A percentile compares a stretch with the other conserved stretches of the same genome.
These are phyloP conservation scores for Beroe forskalii DNA, from an alignment of 37 sponge, comb jelly and placozoan genomes.

Conservation along the genomic window DNA sequence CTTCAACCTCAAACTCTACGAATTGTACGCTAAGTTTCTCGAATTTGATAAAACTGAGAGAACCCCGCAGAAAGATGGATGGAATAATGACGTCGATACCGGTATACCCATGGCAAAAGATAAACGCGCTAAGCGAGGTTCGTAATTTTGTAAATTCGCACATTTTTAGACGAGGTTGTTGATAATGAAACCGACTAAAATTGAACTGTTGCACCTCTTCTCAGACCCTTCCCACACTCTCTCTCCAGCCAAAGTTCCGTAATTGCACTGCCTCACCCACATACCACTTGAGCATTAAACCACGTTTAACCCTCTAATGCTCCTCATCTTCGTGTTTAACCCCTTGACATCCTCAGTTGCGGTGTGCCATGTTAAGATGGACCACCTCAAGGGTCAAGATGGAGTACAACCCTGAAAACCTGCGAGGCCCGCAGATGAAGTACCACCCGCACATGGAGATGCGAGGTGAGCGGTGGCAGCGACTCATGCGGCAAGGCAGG, in stretches of 20 bases:
- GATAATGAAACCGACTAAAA: too few relatives aligned
- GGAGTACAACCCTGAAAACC: conserved; percentile 38
- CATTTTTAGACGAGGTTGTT: too few relatives aligned
- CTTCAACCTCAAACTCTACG: conserved; percentile 16
- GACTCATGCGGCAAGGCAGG: neutral
- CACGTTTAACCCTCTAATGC: too few relatives aligned
- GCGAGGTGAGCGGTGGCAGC: neutral
- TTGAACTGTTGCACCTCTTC: too few relatives aligned
- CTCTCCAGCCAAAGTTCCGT: too few relatives aligned
- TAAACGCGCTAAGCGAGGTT: neutral
- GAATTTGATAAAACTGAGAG: neutral
- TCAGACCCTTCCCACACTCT: too few relatives aligned
- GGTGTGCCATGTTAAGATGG: conserved; percentile 29
- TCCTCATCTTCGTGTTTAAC: too few relatives aligned
- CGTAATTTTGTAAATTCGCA: too few relatives aligned
- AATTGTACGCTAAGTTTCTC: neutral
- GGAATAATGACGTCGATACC: neutral
- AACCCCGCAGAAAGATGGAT: neutral
- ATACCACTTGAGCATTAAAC: too few relatives aligned
- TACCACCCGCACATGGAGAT: conserved; percentile 64
- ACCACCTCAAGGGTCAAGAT: conserved; percentile 15
- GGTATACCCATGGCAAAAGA: neutral
- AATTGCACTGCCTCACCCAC: too few relatives aligned
- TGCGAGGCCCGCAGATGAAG: conserved; percentile 55
- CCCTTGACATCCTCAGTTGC: conserved; percentile 34